These are phyloP conservation scores for Metacarcinus magister DNA, from an alignment of 2,888 invertebrate genomes.

Conservation along the genomic window DNA sequence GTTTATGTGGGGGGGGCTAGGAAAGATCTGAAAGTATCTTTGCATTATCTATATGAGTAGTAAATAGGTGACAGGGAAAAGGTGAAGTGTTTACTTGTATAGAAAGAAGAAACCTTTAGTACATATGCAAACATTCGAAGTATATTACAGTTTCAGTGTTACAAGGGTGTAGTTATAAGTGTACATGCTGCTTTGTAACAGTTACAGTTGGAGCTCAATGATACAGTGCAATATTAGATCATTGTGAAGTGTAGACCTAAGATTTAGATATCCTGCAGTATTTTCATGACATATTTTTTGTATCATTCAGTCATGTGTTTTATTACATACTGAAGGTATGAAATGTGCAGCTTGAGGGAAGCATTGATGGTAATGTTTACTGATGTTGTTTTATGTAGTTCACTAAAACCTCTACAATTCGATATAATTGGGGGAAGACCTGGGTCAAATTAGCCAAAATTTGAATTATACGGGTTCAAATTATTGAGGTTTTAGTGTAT, in stretches of 20 bases:
- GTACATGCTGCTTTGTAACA: not conserved
- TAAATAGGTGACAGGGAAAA: not conserved
- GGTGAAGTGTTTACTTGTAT: not conserved
- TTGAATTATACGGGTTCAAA: too few relatives aligned
- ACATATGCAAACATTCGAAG: not conserved
- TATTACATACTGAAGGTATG: not conserved
- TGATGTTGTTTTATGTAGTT: too few relatives aligned
- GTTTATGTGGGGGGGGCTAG: not conserved
- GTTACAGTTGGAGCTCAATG: not conserved
- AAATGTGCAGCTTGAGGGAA: not conserved
- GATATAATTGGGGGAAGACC: too few relatives aligned
- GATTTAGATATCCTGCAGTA: not conserved
- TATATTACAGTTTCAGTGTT: not conserved
- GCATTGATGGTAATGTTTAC: not conserved
- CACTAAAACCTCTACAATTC: too few relatives aligned
- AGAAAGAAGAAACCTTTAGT: not conserved
- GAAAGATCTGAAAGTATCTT: not conserved
- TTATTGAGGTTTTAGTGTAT: too few relatives aligned
- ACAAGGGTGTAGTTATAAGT: not conserved
- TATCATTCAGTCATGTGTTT: not conserved
- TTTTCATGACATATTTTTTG: slow-evolving; percentile 26
- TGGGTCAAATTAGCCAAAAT: too few relatives aligned
- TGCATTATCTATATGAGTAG: not conserved
- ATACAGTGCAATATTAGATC: not conserved
- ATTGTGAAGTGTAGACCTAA: not conserved